phyloP scores from a whole-genome alignment of 2,888 invertebrate species.

The Poecilobothrus nobilitatus region DNA sequence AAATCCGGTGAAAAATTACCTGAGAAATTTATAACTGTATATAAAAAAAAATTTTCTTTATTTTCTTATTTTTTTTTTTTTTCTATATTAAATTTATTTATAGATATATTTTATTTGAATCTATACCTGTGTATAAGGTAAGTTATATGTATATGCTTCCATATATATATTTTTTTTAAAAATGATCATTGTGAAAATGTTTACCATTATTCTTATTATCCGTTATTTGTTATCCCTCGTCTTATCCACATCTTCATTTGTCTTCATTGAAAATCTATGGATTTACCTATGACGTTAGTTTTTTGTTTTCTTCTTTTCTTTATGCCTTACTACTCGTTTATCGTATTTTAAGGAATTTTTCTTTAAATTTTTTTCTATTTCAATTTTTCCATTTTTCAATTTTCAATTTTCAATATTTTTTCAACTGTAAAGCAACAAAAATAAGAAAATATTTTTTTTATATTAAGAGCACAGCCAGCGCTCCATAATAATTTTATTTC shows the following conservation, averaged over 20 bases:
- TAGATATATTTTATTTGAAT: not conserved
- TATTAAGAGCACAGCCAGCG: no score
- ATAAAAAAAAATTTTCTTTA: not conserved
- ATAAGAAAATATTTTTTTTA: no score
- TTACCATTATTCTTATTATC: conserved; percentile 1
- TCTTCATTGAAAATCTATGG: not conserved
- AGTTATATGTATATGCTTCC: not conserved
- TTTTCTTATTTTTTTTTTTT: no score
- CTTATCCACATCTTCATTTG: not conserved
- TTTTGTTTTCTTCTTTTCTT: no score
- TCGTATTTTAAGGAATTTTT: no score
- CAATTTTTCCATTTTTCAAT: not conserved
- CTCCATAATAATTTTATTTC: no score
- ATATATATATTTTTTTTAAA: not conserved
- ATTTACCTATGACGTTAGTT: no score
- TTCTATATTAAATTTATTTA: no score
- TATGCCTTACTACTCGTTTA: no score
- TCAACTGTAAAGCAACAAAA: no score
- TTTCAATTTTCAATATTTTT: no score
- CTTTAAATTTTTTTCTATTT: not conserved
- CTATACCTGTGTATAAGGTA: not conserved
- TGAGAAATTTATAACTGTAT: not conserved
- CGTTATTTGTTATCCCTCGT: not conserved
- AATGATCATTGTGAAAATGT: not conserved
- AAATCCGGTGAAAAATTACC: conserved; percentile 1